These are phyloP conservation scores for Suricata suricatta DNA, from an alignment of 2,113 vertebrate species.

Conservation along the genomic window DNA sequence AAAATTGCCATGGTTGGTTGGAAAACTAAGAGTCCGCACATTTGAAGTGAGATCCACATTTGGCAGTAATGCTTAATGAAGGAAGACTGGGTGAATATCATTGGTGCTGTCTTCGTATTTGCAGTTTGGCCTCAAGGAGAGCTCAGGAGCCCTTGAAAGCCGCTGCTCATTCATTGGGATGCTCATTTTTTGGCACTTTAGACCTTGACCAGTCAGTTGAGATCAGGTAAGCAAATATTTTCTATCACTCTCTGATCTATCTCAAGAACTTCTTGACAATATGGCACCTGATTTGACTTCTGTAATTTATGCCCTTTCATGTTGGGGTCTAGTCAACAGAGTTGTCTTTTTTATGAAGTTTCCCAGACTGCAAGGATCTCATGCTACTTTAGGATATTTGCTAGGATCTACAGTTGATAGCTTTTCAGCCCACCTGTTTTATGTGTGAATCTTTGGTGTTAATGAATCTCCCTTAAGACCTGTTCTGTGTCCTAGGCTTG, in stretches of 20 bases:
- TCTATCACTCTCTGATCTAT: conserved; percentile 15
- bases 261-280: conserved; percentile 6
- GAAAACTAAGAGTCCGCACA: background rate
- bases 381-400: background rate
- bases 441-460: background rate
- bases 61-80: conserved; percentile 2
- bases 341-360: background rate
- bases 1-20: conserved; percentile 2
- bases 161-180: background rate
- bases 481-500: background rate
- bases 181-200: background rate
- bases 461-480: background rate
- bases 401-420: too few species aligned
- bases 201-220: background rate
- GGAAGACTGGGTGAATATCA: background rate
- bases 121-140: background rate
- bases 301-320: conserved; percentile 18
- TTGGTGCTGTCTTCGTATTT: conserved; percentile 1
- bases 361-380: background rate
- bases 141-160: background rate
- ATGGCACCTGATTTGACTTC: background rate
- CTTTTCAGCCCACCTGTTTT: background rate
- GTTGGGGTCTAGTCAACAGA: background rate
- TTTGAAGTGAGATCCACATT: conserved; percentile 40
- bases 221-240: conserved; percentile 24